Base-by-base conservation (phyloP, 2,888 invertebrate species). In the Athalia rosae region DNA sequence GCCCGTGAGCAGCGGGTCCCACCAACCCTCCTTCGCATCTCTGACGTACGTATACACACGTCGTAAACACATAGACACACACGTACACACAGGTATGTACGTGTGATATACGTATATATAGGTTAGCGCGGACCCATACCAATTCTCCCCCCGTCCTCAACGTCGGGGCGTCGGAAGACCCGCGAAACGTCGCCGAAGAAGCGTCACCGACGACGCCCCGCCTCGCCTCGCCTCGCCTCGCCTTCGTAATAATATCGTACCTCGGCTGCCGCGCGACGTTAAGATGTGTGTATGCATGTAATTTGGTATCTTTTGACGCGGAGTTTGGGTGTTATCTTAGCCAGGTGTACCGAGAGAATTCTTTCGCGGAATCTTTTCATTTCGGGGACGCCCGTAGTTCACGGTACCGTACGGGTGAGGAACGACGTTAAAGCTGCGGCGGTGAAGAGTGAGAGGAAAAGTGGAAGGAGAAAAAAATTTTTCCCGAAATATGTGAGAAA, bases 1-100 rank as follows among this genome's bases (percentile, higher is more conserved):
- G 78, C 80, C 81, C 80, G 59, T 61, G 74, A 74, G 74, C 61
- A 74, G 59, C 74, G 74, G 58, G 48, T 74, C 74, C 50, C 48
- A 11, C 15, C 74, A 59, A 59, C 74, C 61, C 74, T 28, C 61
- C 74, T 11, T 41, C 48, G 47, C 61, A n/a, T n/a, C 45, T 11
- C 74, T 62, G 74, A 74, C 48, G 74, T 74, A 59, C 53, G 58
- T 71, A 71, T 9, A 43, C 43, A 28, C 43, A 28, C 13, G 61
- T 15, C n/a, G 8, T 13, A 61, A 7, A 41, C 43, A 43, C 0
- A 41, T 7, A 41, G 13, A 71, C 71, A 58, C 11, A 50, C 71
- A 56, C 64, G 45, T 13, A 64, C 43, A 45, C 45, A 58, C 45
- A 53, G 9, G 61, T 15, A 2, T 28, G n/a, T n/a, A n/a, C n/a